These are phyloP conservation scores for Malurus splendens DNA, from an alignment of 2,797 vertebrate species.

Conservation along the genomic window DNA sequence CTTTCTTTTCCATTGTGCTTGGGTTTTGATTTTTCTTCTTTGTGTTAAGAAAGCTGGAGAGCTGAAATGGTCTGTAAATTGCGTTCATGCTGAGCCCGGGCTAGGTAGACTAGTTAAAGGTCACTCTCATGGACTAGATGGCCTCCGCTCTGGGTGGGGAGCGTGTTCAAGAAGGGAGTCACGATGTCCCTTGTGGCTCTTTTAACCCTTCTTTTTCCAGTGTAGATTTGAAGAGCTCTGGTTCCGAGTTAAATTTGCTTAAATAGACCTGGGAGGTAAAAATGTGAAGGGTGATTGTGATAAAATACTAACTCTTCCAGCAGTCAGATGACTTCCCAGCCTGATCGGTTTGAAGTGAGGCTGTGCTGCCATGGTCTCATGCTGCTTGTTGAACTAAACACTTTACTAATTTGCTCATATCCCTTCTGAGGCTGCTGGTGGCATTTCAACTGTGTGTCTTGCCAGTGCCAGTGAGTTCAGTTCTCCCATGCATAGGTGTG, in stretches of 20 bases:
- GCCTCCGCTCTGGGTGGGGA: constrained; percentile 9
- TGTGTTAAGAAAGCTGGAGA: constrained; percentile 72
- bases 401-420: not conserved
- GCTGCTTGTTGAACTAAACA: not conserved
- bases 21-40: constrained; percentile 72
- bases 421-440: not conserved
- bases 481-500: not conserved
- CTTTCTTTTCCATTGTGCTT: constrained; percentile 64
- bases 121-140: constrained; percentile 59
- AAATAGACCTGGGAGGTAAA: constrained; percentile 44
- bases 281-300: constrained; percentile 53
- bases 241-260: constrained; percentile 56
- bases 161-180: constrained; percentile 10
- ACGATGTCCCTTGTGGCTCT: not conserved
- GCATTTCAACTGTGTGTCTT: not conserved
- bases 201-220: constrained; percentile 4
- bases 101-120: constrained; percentile 68
- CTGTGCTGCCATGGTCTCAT: not conserved
- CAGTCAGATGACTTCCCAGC: constrained; percentile 52
- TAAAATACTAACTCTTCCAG: constrained; percentile 64
- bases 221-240: constrained; percentile 45
- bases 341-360: not conserved
- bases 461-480: not conserved
- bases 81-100: constrained; percentile 67
- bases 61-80: constrained; percentile 74